Percentiles rank a stretch among this genome's conserved stretches.
phyloP scores from a whole-genome alignment of 2,113 vertebrate species.

The Syngnathoides biaculeatus region DNA sequence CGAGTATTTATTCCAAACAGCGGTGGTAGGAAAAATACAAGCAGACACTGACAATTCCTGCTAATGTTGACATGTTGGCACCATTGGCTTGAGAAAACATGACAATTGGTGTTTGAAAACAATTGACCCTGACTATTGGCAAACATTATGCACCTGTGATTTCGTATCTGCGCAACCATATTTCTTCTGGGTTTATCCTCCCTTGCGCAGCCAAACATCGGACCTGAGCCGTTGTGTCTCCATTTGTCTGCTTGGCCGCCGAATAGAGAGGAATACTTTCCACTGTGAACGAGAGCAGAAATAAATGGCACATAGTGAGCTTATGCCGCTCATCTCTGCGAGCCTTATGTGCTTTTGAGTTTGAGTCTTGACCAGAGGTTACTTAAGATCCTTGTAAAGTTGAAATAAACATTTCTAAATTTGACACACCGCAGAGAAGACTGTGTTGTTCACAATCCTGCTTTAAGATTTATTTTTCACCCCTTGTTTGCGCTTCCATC shows the following conservation, averaged over 20 bases:
- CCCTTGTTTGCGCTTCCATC: too few relatives aligned
- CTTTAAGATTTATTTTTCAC: not conserved
- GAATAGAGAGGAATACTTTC: conserved; percentile 45
- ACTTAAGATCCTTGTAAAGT: not conserved
- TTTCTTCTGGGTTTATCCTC: conserved; percentile 40
- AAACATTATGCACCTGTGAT: conserved; percentile 25
- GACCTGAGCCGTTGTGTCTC: conserved; percentile 25
- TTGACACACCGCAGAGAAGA: too few relatives aligned
- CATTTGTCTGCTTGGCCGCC: conserved; percentile 31
- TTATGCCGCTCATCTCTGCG: conserved; percentile 28
- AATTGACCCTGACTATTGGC: conserved; percentile 35
- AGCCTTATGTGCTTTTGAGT: conserved; percentile 10
- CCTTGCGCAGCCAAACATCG: conserved; percentile 30
- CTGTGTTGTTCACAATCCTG: too few relatives aligned
- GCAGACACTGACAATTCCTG: too few relatives aligned
- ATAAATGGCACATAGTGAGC: conserved; percentile 40
- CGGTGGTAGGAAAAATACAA: too few relatives aligned
- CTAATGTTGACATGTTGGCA: too few relatives aligned
- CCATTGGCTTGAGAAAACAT: conserved; percentile 12
- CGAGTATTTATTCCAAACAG: too few relatives aligned
- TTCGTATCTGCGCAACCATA: conserved; percentile 7
- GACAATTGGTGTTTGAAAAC: conserved; percentile 32
- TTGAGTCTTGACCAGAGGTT: not conserved
- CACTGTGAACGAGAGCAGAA: conserved; percentile 36
- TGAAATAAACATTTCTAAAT: too few relatives aligned